Evolutionary conservation across 1,140 invertebrate species (phyloP), one percentile per base, ranked within the genome.

Genomic region (Heliconius congener): DNA sequence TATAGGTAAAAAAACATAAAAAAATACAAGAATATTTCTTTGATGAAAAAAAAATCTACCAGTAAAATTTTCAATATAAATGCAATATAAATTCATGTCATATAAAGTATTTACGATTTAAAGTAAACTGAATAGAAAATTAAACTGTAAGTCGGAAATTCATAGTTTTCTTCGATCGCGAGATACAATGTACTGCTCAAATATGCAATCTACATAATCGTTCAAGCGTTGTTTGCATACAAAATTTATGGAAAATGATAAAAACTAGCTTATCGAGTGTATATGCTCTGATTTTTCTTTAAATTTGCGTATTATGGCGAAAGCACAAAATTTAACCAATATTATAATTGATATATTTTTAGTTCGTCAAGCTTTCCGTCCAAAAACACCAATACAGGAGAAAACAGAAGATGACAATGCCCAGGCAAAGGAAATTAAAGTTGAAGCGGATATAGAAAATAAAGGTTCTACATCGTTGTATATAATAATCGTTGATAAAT

Each of bases 311-410:
- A 66, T n/a, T 18, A 66, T 66, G 60, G 60, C 27, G 60, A 66
- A 66, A 16, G 27, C n/a, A 27, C 60, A 27, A 66, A 66, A 66
- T 66, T 66, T 66, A 66, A 66, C 60, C 60, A 66, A 13, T 30
- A 66, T 66, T 66, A 66, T 66, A 66, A 66, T 66, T 66, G 23
- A 66, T 66, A 66, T 66, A 66, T 74, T 74, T 74, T 55, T 72
- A 81, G 80, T 72, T 50, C 76, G 73, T 57, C 74, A 81, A 85
- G 86, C 91, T 73, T 94, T 95, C 89, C 87, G 94, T 34, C 84
- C 87, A 30, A 90, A 90, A 88, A 95, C 94, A 71, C 94, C 95
- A 23, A 94, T 95, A 78, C 88, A 92, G 83, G 94, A 96, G 91
- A 89, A 88, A 42, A 87, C 93, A 77, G 95, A 95, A 74, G 93